Base-by-base conservation (phyloP, 2,888 invertebrate genomes). In the Meiosimyza decipiens region DNA sequence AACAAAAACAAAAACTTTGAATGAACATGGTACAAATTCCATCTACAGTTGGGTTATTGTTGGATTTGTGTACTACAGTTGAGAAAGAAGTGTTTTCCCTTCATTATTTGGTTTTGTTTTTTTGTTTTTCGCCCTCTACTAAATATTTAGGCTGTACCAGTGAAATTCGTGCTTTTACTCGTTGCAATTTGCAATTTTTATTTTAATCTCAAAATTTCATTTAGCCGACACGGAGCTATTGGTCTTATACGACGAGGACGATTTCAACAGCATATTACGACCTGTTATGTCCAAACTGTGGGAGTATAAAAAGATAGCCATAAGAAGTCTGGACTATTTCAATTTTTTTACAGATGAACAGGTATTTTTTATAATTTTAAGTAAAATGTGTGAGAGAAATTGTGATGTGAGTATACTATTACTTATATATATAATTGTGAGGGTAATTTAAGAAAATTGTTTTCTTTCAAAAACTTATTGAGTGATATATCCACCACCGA, bases 151-250 rank as follows among this genome's bases (percentile, higher is more conserved):
- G 9, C 40, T 40, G 9, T 40, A 9, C 9, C 40, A 40, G 40
- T 40, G 6, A 40, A 40, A 40, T 40, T 40, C 40, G 40, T 40
- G 40, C 40, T 40, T 40, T 40, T 5, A 40, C 40, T n/a, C n/a
- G 33, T 11, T 28, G 28, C 40, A 49, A 60, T 60, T 64, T 64
- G 28, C 22, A 51, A 51, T 64, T n/a, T 51, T 57, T 64, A 51
- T 18, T 51, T 64, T 51, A 64, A 28, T 64, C 15, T 51, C 3
- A 51, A 50, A 13, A 15, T 64, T 55, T 55, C 59, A 77, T 78
- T 55, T 79, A 90, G 90, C 89, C 57, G 83, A 87, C 66, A 90
- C 91, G 77, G 93, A 94, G 83, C 84, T 93, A 60, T 83, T 94
- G 73, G 89, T 88, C 54, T 82, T 94, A 70, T 89, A 89, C 84